Percentiles rank a stretch among this genome's conserved stretches.
These are phyloP conservation scores for Rhadinocentrus ornatus DNA, from an alignment of 2,797 vertebrate species.

Conservation along the genomic window DNA sequence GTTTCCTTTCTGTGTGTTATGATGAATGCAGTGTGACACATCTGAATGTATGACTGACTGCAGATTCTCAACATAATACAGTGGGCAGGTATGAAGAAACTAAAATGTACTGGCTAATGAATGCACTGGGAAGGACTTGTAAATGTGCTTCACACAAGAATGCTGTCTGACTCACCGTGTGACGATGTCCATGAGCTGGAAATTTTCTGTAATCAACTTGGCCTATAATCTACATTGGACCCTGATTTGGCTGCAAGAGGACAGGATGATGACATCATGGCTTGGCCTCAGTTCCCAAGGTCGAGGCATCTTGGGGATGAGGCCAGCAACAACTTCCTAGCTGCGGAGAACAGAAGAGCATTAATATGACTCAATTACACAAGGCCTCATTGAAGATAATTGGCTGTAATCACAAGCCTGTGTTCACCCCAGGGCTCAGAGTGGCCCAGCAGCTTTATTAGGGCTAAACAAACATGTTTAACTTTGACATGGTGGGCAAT, in stretches of 20 bases:
- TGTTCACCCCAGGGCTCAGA: slow-evolving; percentile 42
- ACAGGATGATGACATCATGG: slow-evolving; percentile 55
- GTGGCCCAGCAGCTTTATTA: slow-evolving; percentile 39
- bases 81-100: slow-evolving; percentile 31
- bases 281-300: slow-evolving; percentile 59
- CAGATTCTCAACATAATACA: slow-evolving; percentile 25
- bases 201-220: slow-evolving; percentile 77
- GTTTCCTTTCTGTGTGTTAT: slow-evolving; percentile 49
- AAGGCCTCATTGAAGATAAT: slow-evolving; percentile 78
- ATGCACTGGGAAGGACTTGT: slow-evolving; percentile 15
- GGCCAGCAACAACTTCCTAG: slow-evolving; percentile 67
- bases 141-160: slow-evolving; percentile 39
- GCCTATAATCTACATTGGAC: slow-evolving; percentile 68
- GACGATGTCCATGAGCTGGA: slow-evolving; percentile 76
- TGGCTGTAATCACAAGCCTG: slow-evolving; percentile 70
- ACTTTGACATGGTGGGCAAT: slow-evolving; percentile 49
- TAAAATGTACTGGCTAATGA: slow-evolving; percentile 14
- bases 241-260: slow-evolving; percentile 60
- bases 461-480: slow-evolving; percentile 67
- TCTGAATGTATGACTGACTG: slow-evolving; percentile 50
- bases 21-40: slow-evolving; percentile 60
- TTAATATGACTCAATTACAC: slow-evolving; percentile 76
- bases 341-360: slow-evolving; percentile 57
- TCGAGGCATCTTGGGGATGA: slow-evolving; percentile 55
- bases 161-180: slow-evolving; percentile 50